Conservation (phyloP, 2,113 vertebrate species). For the Gymnarchus niloticus region DNA sequence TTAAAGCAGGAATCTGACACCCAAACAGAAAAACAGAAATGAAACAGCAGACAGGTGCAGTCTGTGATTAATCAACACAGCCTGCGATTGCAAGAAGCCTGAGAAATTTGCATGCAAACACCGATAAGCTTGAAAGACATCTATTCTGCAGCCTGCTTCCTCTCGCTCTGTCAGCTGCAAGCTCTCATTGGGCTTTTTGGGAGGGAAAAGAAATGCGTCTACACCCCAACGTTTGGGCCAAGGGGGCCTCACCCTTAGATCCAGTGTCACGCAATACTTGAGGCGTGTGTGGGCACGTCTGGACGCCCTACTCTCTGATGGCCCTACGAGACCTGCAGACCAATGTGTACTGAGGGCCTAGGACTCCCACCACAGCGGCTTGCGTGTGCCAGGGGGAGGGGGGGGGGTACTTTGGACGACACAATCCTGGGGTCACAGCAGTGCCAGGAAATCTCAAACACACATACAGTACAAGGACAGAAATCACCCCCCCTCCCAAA, state of each 20-base stretch:
- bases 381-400: background rate
- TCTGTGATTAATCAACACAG: too few relatives aligned
- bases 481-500: background rate
- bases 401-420: slow-evolving; percentile 42
- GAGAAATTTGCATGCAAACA: background rate
- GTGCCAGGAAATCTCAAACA: too few relatives aligned
- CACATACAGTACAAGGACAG: slow-evolving; percentile 5
- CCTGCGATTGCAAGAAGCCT: too few relatives aligned
- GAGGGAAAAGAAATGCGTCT: slow-evolving; percentile 30
- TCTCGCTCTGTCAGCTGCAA: background rate
- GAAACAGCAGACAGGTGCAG: background rate
- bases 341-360: too few relatives aligned
- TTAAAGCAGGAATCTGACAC: background rate
- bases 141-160: background rate
- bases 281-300: too few relatives aligned
- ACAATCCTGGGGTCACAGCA: slow-evolving; percentile 63
- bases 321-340: too few relatives aligned
- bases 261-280: too few relatives aligned
- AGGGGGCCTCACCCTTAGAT: too few relatives aligned
- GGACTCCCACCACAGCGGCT: too few relatives aligned
- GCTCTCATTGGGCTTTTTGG: too few relatives aligned
- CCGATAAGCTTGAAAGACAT: background rate
- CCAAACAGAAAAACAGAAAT: background rate
- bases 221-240: too few relatives aligned
- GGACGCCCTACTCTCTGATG: too few relatives aligned